A percentile compares a stretch with the other conserved stretches of the same genome.
phyloP scores from a whole-genome alignment of 2,113 vertebrate species.

The Lontra canadensis region DNA sequence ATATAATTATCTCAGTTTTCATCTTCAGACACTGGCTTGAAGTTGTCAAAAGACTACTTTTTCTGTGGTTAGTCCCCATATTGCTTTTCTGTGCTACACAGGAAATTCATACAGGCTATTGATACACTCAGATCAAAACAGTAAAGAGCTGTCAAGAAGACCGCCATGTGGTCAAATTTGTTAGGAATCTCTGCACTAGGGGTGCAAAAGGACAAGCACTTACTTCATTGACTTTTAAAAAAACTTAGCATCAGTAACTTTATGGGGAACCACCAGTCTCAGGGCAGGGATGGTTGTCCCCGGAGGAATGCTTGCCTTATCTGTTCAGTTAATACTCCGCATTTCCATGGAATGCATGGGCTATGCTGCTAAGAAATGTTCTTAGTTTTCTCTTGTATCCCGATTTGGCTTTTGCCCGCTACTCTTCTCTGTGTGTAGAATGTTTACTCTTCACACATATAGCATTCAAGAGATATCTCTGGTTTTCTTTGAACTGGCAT shows the following conservation, averaged over 20 bases:
- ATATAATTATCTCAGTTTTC: conserved; percentile 44
- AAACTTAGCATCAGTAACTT: not conserved
- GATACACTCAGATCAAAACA: not conserved
- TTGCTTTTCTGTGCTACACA: not conserved
- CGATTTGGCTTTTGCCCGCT: not conserved
- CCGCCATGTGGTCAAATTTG: not conserved
- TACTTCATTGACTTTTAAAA: conserved; percentile 17
- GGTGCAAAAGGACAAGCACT: not conserved
- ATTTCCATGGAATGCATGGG: not conserved
- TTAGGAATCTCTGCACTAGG: not conserved
- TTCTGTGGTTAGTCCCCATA: not conserved
- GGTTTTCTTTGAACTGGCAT: not conserved
- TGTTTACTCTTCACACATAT: not conserved
- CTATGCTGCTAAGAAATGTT: not conserved
- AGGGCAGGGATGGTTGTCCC: not conserved
- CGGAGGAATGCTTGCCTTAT: not conserved
- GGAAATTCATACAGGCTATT: conserved; percentile 26
- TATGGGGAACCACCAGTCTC: not conserved
- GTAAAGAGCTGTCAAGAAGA: not conserved
- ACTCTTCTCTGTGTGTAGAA: not conserved
- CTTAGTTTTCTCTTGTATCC: not conserved
- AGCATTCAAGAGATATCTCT: not conserved
- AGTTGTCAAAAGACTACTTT: not conserved
- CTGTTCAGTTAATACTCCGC: not conserved
- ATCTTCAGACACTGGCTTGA: not conserved